Base-by-base conservation (phyloP, 2,113 vertebrate species). In the Phyllopteryx taeniolatus region DNA sequence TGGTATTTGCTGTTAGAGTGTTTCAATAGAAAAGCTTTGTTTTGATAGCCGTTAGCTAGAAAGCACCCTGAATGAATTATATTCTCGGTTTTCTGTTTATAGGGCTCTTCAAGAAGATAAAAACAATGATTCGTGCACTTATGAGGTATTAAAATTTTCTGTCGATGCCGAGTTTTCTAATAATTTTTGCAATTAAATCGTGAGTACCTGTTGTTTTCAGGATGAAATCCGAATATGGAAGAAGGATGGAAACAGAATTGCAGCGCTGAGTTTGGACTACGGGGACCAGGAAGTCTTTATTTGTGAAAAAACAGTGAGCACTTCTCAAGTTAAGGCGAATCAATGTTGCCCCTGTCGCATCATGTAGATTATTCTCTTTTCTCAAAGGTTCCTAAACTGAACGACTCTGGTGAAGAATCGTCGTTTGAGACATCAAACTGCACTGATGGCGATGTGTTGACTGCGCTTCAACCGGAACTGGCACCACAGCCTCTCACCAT, bases 251-350 rank as follows among this genome's bases (percentile, higher is more conserved):
- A 84, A 88, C 22, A 83, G 69, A 81, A 90, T 83, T 68, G 83
- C 92, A 19, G 47, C 94, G 59, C 90, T 92, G 51, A 87, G 73
- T 35, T 86, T 95, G 67, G 91, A 93, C 85, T 87, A 74, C 74
- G 92, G 85, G 73, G 92, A 70, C 78, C 87, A 76, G 4, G 4
- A 47, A 11, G 3, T 93, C 6, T 94, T 94, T 69, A 68, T 99
- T 70, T 78, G 95, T 83, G 94, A 96, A 85, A 95, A 93, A 93
- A 79, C 74, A 73, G 97, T 98, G 86, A 91, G 93, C 90, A 53
- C 53, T 67, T 20, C 61, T n/a, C 39, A 72, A 49, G 44, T 2
- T 68, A 2, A 31, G 4, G 33, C 19, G 68, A 1, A 42, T 49
- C 65, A 10, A 14, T 4, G n/a, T 49, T 33, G 12, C 13, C 0